These are phyloP conservation scores for Nylanderia fulva DNA, from an alignment of 1,140 invertebrate species.

Conservation along the genomic window DNA sequence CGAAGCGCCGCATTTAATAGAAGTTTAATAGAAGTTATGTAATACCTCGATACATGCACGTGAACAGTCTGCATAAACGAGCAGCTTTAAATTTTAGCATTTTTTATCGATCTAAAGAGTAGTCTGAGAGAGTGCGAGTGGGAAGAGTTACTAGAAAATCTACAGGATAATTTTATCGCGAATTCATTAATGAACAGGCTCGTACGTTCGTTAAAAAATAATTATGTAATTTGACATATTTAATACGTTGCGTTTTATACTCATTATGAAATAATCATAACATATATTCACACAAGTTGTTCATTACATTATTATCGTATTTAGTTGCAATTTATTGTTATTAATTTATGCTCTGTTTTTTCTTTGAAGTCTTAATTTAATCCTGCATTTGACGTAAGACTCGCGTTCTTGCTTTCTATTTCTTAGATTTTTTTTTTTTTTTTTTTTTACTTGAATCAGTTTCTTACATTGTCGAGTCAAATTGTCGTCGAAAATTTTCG, in stretches of 20 bases:
- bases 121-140: background rate
- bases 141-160: background rate
- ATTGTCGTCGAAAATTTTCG: background rate
- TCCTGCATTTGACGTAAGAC: background rate
- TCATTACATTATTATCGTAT: slow-evolving; percentile 10
- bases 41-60: background rate
- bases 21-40: slow-evolving; percentile 13
- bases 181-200: slow-evolving; percentile 23
- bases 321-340: slow-evolving; percentile 4
- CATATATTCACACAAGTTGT: background rate
- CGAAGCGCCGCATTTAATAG: slow-evolving; percentile 5
- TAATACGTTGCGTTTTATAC: background rate
- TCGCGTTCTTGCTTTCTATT: background rate
- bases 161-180: background rate
- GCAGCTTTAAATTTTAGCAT: background rate
- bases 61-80: background rate
- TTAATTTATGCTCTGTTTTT: background rate
- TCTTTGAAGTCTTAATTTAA: background rate
- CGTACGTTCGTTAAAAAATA: slow-evolving; percentile 22
- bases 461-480: background rate
- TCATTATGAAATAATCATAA: slow-evolving; percentile 28
- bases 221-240: slow-evolving; percentile 24
- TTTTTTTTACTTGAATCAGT: background rate
- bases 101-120: background rate
- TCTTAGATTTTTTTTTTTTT: background rate